Evolutionary conservation across 2,113 vertebrate species (phyloP).

Genomic region (Grallaria varia): DNA sequence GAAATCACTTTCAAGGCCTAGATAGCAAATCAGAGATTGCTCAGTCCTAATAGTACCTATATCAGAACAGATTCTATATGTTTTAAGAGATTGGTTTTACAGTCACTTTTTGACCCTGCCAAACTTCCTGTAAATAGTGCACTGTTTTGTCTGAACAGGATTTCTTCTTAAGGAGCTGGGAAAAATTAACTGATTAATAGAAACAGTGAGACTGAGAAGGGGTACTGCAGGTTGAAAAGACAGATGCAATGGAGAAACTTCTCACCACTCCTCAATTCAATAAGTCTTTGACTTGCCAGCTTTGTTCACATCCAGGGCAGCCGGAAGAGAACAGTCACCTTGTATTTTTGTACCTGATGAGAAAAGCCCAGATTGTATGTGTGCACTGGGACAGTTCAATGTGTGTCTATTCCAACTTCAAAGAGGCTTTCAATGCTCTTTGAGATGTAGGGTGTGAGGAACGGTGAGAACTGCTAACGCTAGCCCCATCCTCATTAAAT

Average conservation of each 20-base stretch:
- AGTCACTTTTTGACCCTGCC: slow-evolving; percentile 35
- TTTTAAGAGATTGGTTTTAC: neutral
- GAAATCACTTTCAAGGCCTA: slow-evolving; percentile 38
- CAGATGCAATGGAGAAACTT: slow-evolving; percentile 1
- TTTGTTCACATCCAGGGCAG: slow-evolving; percentile 44
- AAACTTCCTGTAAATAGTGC: slow-evolving; percentile 22
- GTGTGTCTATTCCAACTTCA: slow-evolving; percentile 49
- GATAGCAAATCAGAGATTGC: slow-evolving; percentile 21
- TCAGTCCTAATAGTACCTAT: neutral
- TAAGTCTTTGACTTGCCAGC: slow-evolving; percentile 3
- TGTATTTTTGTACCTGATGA: slow-evolving; percentile 50
- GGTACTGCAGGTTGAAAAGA: neutral
- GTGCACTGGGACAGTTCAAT: slow-evolving; percentile 57
- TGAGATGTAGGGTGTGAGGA: slow-evolving; percentile 48
- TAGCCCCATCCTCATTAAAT: slow-evolving; percentile 59
- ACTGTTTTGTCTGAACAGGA: slow-evolving; percentile 7
- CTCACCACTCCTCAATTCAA: neutral
- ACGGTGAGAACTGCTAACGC: slow-evolving; percentile 64
- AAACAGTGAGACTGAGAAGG: neutral
- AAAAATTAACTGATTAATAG: neutral
- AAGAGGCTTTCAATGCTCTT: slow-evolving; percentile 64
- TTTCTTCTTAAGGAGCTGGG: slow-evolving; percentile 23
- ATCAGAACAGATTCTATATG: neutral
- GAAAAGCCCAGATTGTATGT: slow-evolving; percentile 53
- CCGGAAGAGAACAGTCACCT: slow-evolving; percentile 49